Conservation (phyloP, 2,888 invertebrate species). For the Plusia festucae region DNA sequence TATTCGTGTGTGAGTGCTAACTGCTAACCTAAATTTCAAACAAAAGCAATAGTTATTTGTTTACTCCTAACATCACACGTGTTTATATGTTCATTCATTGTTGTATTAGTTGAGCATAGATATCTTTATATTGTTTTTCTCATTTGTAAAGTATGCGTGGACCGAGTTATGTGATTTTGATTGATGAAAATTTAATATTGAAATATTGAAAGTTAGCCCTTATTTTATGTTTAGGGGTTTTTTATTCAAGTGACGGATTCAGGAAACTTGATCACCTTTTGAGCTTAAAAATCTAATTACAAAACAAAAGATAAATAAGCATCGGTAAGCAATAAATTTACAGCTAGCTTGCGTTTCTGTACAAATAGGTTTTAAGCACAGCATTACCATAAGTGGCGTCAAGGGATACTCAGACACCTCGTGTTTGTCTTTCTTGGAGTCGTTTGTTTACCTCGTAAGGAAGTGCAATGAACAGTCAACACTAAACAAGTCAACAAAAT, state of each 20-base stretch:
- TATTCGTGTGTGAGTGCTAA: neutral
- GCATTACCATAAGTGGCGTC: constrained; percentile 38
- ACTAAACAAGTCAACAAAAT: constrained; percentile 32
- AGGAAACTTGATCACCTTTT: neutral
- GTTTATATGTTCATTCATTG: neutral
- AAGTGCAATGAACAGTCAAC: constrained; percentile 30
- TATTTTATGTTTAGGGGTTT: neutral
- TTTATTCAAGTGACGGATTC: neutral
- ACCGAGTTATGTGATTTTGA: neutral
- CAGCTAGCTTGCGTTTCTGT: constrained; percentile 20
- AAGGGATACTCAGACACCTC: constrained; percentile 29
- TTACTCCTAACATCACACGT: neutral
- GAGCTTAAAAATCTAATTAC: neutral
- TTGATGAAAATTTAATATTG: too few relatives aligned
- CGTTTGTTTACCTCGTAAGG: constrained; percentile 53
- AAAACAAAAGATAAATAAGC: neutral
- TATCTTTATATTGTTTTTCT: neutral
- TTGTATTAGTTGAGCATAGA: neutral
- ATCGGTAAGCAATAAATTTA: constrained; percentile 29
- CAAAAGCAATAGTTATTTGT: neutral
- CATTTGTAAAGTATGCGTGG: neutral
- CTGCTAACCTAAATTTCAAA: neutral
- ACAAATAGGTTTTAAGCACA: constrained; percentile 36
- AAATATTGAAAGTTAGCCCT: neutral
- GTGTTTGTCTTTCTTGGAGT: constrained; percentile 37